Base-by-base conservation (phyloP, 2,113 vertebrate genomes). In the Mus spicilegus region DNA sequence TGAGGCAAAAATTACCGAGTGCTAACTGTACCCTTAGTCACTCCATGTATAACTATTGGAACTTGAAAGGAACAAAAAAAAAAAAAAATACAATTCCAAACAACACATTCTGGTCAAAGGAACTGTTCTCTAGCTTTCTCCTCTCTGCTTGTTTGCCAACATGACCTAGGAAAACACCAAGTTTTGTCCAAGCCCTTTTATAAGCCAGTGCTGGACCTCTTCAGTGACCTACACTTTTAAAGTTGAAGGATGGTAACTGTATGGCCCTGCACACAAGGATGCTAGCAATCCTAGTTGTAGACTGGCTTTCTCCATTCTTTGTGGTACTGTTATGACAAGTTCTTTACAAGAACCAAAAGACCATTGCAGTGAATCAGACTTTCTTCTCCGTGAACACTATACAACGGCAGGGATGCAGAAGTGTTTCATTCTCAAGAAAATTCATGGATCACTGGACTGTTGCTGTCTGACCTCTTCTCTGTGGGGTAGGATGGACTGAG, bases 1-100 rank as follows among this genome's bases (percentile, higher is more conserved):
- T 94, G 94, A 89, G 93, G 30, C 28, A 95, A 95, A 96, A 85
- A 85, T 94, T 94, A 89, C 63, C 42, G 33, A 94, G 89, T 89
- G 77, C n/a, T 89, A 94, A 85, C 51, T 72, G 7, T 85, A 85
- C 78, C 82, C 72, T 91, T 70, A 94, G 88, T 91, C 77, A 78
- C 46, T 88, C 84, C 61, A 26, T 90, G 81, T 77, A 88, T 76
- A 94, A 91, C 94, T 88, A 84, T 51, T 82, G 69, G 76, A 93
- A 93, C 70, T 39, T 56, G 75, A 89, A 84, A 91, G 91, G 88
- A 96, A 95, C 69, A 77, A 95, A 96, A 49, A 42, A 42, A 49
- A 94, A 88, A 42, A 42, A 49, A 94, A 88, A 42, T 72, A 91
- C 61, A 88, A 89, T 24, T 65, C 54, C 84, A 84, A 91, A 85